These are phyloP conservation scores for Rhagologus leucostigma DNA, from an alignment of 2,113 vertebrate species.

Conservation along the genomic window DNA sequence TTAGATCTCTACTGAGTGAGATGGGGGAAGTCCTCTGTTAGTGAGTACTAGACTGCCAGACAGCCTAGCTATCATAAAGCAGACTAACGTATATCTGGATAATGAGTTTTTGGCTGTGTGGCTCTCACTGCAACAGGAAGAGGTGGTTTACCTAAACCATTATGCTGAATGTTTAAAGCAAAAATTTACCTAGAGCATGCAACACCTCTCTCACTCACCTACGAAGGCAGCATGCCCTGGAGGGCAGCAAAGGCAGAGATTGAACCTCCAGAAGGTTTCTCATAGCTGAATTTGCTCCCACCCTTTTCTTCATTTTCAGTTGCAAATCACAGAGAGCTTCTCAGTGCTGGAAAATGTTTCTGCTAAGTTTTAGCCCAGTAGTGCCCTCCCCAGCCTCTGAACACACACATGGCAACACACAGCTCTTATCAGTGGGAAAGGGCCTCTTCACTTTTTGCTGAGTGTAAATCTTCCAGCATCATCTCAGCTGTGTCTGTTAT, in stretches of 20 bases:
- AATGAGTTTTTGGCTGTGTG: neutral
- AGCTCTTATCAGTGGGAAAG: neutral
- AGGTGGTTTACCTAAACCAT: neutral
- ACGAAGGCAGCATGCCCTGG: accelerated
- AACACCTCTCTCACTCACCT: neutral
- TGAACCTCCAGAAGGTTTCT: neutral
- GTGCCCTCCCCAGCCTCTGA: neutral
- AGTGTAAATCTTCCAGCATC: neutral
- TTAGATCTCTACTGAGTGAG: neutral
- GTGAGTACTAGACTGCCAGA: neutral
- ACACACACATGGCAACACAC: accelerated
- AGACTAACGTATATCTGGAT: neutral
- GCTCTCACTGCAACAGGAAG: neutral
- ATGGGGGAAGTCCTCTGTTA: neutral
- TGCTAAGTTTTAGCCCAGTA: neutral
- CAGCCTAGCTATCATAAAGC: neutral
- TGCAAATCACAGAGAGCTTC: neutral
- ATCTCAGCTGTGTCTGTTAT: neutral
- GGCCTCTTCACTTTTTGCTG: neutral
- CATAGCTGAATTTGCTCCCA: neutral
- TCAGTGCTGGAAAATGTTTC: neutral
- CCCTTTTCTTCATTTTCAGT: neutral
- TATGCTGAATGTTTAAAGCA: neutral
- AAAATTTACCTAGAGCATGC: neutral
- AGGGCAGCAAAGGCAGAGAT: neutral